Evolutionary conservation across 1,140 invertebrate genomes (phyloP), one percentile per base, ranked within the genome.

Genomic region (Asbolus verrucosus): DNA sequence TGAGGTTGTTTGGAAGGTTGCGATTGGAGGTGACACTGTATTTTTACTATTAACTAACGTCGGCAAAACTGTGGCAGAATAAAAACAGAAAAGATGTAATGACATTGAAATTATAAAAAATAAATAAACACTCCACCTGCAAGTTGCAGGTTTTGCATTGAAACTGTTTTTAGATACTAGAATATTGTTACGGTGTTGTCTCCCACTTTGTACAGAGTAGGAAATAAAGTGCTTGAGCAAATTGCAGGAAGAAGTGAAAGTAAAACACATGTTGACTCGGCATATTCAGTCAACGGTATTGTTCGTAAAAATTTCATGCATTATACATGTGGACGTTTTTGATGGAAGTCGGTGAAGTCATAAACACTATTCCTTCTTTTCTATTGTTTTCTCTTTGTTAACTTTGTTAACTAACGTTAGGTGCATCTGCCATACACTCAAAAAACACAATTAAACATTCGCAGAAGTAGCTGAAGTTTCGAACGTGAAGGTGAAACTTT

Each of bases 51-150:
- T 18, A 18, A 27, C 33, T 54, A 27, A 54, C 1, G 46, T 54
- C 9, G 8, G 19, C 18, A 27, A 54, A 13, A 54, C 24, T 27
- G 19, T n/a, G 18, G 6, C 6, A 14, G 8, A 54, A 54, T 27
- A 13, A 54, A 27, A 54, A 54, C 46, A 54, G 21, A n/a, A n/a
- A n/a, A n/a, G n/a, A n/a, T n/a, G n/a, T n/a, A n/a, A n/a, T n/a
- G n/a, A 54, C 46, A 54, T 24, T 54, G 46, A 54, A 21, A 54
- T 27, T 16, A 19, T n/a, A 5, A 46, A 54, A 54, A 54, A 54
- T 21, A 54, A 54, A 54, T 14, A 54, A 19, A 54, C 9, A 11
- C 24, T 27, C 46, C 46, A 54, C 46, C 46, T 54, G 46, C 46
- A 54, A 27, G 21, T 6, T 27, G 46, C 46, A 54, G 46, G 46